Percentiles rank a stretch among this genome's conserved stretches.
phyloP scores from a whole-genome alignment of 2,797 vertebrate genomes.

The Oryzias sinensis region DNA sequence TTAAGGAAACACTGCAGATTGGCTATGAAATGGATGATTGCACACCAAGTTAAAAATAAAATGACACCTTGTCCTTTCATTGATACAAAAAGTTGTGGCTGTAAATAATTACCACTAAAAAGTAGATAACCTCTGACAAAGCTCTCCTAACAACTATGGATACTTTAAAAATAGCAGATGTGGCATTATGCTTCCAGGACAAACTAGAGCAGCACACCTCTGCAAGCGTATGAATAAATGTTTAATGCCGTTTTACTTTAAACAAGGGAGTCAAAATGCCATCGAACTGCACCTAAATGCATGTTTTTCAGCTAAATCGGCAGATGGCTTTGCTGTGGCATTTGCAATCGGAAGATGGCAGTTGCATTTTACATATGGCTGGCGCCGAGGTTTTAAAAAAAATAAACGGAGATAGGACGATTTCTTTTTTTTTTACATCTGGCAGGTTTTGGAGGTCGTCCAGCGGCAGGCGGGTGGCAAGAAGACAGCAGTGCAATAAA shows the following conservation, averaged over 20 bases:
- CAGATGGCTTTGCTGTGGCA: too few species aligned
- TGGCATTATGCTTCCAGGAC: conserved; percentile 22
- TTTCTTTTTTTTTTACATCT: too few species aligned
- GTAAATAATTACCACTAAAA: conserved; percentile 41
- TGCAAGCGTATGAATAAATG: conserved; percentile 10
- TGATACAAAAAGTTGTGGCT: conserved; percentile 38
- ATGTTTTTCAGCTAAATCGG: too few species aligned
- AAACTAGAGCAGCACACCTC: conserved; percentile 36
- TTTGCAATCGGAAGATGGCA: too few species aligned
- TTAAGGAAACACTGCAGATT: conserved; percentile 49
- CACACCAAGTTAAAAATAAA: conserved; percentile 35
- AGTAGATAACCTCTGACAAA: conserved; percentile 48
- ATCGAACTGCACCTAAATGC: too few species aligned
- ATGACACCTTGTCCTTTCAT: conserved; percentile 49
- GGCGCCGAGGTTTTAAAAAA: too few species aligned
- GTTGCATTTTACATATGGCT: too few species aligned
- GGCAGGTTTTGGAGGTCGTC: too few species aligned
- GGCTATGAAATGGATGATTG: conserved; percentile 55
- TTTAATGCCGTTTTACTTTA: neutral
- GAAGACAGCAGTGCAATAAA: too few species aligned
- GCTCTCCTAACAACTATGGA: conserved; percentile 34
- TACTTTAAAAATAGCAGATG: conserved; percentile 47
- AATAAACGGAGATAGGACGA: too few species aligned
- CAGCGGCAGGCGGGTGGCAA: too few species aligned
- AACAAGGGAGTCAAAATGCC: too few species aligned